Evolutionary conservation across 2,797 vertebrate genomes (phyloP), one percentile per base, ranked within the genome.

Genomic region (Microchirus variegatus): DNA sequence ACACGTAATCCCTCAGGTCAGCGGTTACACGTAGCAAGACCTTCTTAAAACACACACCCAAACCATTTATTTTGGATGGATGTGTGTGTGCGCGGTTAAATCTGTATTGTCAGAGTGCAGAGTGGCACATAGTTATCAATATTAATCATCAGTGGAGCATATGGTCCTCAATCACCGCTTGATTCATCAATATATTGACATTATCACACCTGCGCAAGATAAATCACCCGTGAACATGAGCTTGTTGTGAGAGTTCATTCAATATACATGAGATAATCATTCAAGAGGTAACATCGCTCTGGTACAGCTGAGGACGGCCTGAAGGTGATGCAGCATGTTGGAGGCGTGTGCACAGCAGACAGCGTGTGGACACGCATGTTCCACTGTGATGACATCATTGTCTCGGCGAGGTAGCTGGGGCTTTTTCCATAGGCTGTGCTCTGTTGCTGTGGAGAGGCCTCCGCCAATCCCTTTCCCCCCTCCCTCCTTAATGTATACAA

Each of bases 341-440:
- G 60, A 47, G 38, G 67, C 37, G 52, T 49, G 41, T 50, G 45
- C 56, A 49, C 58, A 48, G 77, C 69, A 81, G 81, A 77, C 78
- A 46, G 74, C 31, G 11, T 62, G 67, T 73, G 77, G 83, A 87
- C 85, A 82, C 50, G 75, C 71, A 67, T 85, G 82, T 80, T 84
- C 71, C 82, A 67, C 74, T 78, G 54, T 78, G 86, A 90, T 94
- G 93, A 93, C 91, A 94, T 93, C 91, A 93, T 77, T 54, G 48
- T 65, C 75, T 83, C 58, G 79, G 81, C 73, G 67, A 83, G 80
- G 81, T 77, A 73, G 77, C 73, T 18, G 66, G 67, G 69, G 50
- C 80, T 77, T 88, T 92, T 92, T 91, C 90, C 88, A 92, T 93
- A 94, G 91, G 91, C 91, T 92, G 81, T 76, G 62, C 87, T 90